These are phyloP conservation scores for Amphipoea lucens DNA, from an alignment of 2,888 invertebrate species.

Conservation along the genomic window DNA sequence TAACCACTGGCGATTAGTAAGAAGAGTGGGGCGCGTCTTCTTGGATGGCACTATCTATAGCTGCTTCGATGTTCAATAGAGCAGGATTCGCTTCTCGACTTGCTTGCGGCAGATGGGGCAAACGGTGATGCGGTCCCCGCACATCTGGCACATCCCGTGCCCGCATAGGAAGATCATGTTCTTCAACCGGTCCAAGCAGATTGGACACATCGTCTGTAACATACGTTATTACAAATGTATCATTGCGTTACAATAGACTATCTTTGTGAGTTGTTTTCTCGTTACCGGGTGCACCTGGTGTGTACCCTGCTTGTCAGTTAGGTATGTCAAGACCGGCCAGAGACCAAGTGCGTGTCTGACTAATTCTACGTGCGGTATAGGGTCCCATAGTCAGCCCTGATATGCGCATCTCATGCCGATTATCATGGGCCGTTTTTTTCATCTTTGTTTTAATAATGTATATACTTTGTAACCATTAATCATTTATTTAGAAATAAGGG, in stretches of 20 bases:
- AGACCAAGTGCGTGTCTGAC: background rate
- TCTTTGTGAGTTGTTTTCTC: background rate
- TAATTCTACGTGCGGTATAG: background rate
- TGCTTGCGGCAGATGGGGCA: constrained; percentile 99
- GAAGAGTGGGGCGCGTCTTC: no score
- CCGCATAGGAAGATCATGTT: constrained; percentile 99
- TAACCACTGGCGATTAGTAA: no score
- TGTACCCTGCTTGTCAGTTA: background rate
- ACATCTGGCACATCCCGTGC: constrained; percentile 99
- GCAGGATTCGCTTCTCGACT: constrained; percentile 98
- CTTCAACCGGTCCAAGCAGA: constrained; percentile 98
- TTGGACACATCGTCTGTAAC: constrained; percentile 98
- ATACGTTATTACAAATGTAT: constrained; percentile 69
- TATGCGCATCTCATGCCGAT: background rate
- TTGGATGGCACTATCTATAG: background rate
- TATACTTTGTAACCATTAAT: background rate
- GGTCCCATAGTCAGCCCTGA: background rate
- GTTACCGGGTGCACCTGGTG: no score
- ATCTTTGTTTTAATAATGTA: background rate
- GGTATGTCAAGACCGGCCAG: background rate
- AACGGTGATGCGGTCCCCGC: constrained; percentile 99
- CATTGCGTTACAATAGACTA: background rate
- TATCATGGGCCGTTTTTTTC: background rate
- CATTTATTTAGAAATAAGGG: background rate
- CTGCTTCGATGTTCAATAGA: constrained; percentile 90